Evolutionary conservation across 2,888 invertebrate species (phyloP).

Genomic region (Eremobia ochroleuca): DNA sequence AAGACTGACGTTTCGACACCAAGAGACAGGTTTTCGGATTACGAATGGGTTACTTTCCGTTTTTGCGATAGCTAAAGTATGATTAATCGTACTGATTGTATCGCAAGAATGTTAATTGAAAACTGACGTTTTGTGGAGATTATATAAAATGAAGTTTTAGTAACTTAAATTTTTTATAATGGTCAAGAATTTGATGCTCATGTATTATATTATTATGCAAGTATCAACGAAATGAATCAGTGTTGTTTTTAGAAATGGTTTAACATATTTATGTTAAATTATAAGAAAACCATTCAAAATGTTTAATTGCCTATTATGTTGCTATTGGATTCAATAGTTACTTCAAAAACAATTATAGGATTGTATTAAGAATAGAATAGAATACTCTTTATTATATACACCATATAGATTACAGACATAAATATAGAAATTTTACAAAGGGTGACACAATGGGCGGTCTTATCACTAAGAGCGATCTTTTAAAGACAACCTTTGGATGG

Average conservation of each 20-base stretch:
- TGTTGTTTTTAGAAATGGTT: not conserved
- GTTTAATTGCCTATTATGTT: constrained; percentile 6
- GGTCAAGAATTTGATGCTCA: not conserved
- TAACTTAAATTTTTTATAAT: constrained; percentile 29
- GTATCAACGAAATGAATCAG: not conserved
- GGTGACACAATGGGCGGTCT: too few species aligned
- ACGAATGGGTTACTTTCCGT: constrained; percentile 74
- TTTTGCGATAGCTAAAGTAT: constrained; percentile 79
- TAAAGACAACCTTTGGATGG: too few species aligned
- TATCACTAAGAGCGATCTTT: too few species aligned
- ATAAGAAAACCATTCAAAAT: not conserved
- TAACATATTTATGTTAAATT: not conserved
- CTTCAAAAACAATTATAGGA: constrained; percentile 26
- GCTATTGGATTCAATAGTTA: not conserved
- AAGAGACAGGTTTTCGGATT: constrained; percentile 74
- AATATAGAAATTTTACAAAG: too few species aligned
- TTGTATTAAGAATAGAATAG: too few species aligned
- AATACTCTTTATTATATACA: too few species aligned
- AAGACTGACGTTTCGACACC: constrained; percentile 65
- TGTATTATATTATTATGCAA: constrained; percentile 1
- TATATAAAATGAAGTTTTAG: constrained; percentile 55
- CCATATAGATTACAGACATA: too few species aligned
- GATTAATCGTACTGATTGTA: constrained; percentile 79
- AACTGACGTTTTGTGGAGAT: constrained; percentile 66
- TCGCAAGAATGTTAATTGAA: constrained; percentile 80